phyloP scores from a whole-genome alignment of 2,888 invertebrate genomes.

The Mimachlamys varia region DNA sequence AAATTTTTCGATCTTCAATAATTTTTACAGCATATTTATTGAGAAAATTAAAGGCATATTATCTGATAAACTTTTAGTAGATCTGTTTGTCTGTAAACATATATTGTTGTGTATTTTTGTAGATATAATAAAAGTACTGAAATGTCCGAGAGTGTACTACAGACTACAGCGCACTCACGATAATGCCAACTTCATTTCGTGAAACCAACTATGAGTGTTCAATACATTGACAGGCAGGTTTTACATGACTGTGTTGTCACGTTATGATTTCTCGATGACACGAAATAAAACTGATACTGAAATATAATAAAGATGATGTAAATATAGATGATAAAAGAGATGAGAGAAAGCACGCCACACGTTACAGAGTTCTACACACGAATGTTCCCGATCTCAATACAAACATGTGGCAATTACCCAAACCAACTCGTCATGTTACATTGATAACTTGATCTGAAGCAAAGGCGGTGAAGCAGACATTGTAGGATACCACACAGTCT shows the following conservation, averaged over 20 bases:
- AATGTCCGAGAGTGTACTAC: too few species aligned
- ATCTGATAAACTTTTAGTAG: too few species aligned
- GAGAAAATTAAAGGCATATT: too few species aligned
- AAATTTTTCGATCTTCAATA: too few species aligned
- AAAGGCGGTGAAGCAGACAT: not conserved
- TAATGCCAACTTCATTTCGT: not conserved
- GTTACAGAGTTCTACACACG: not conserved
- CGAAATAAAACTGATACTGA: constrained; percentile 22
- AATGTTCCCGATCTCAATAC: not conserved
- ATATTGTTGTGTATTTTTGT: too few species aligned
- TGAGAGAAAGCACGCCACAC: not conserved
- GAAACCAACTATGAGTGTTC: not conserved
- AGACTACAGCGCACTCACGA: not conserved
- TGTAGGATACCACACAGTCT: not conserved
- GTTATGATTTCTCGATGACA: constrained; percentile 6
- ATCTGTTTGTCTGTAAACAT: too few species aligned
- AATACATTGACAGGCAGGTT: not conserved
- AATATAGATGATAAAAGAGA: not conserved
- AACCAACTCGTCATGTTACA: not conserved
- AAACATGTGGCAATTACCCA: constrained; percentile 34
- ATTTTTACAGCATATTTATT: too few species aligned
- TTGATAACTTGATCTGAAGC: constrained; percentile 8
- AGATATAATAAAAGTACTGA: too few species aligned
- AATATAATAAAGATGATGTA: constrained; percentile 29
- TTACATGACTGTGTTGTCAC: not conserved